Percentiles rank a stretch among this genome's conserved stretches.
phyloP scores from a whole-genome alignment of 2,113 vertebrate genomes.

The Psammodynastes pulverulentus region DNA sequence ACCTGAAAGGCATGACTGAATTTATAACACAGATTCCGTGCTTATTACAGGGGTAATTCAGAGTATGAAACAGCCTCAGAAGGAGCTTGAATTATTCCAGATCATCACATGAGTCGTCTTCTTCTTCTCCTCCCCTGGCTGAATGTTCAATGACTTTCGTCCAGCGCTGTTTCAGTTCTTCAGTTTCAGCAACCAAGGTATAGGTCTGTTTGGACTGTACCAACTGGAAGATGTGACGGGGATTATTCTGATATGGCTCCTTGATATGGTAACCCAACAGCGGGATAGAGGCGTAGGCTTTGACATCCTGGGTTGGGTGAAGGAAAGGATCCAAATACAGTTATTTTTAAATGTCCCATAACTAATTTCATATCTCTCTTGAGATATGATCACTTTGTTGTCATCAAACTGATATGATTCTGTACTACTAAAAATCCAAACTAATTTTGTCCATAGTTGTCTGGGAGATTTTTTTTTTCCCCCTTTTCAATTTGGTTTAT shows the following conservation, averaged over 20 bases:
- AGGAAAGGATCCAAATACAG: background rate
- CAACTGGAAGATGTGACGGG: conserved; percentile 68
- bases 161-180: conserved; percentile 69
- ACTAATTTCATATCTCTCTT: background rate
- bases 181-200: conserved; percentile 64
- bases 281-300: conserved; percentile 72
- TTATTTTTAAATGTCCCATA: background rate
- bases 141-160: conserved; percentile 55
- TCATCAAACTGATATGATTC: background rate
- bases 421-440: background rate
- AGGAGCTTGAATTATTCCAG: conserved; percentile 41
- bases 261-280: conserved; percentile 73
- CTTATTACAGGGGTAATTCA: background rate
- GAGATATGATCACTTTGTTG: too few relatives aligned
- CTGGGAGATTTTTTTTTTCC: background rate
- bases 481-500: background rate
- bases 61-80: background rate
- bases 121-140: conserved; percentile 48
- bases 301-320: conserved; percentile 61
- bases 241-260: conserved; percentile 38
- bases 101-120: background rate
- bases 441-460: background rate
- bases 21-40: background rate
- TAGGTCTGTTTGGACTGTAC: conserved; percentile 68
- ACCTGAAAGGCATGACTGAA: background rate